Conservation (phyloP, 2,797 vertebrate genomes). For the Telmatherina bonti region DNA sequence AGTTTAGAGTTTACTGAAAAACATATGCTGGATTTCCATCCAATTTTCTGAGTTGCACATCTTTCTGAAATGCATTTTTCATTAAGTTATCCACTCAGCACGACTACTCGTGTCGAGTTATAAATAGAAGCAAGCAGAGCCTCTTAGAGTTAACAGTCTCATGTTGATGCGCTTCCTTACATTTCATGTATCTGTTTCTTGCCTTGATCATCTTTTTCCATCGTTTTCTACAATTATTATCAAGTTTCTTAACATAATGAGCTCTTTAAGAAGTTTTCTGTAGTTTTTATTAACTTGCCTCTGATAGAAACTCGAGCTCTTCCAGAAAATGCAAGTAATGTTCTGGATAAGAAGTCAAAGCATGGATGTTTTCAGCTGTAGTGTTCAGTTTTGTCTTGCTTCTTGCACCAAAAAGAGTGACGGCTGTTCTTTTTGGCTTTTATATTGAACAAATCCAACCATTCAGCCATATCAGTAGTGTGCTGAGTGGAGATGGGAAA, state of each 20-base stretch:
- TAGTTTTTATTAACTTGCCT: not conserved
- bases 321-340: not conserved
- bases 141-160: no score
- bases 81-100: conserved; percentile 1
- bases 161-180: no score
- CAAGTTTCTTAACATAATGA: not conserved
- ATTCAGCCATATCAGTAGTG: not conserved
- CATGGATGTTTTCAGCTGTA: not conserved
- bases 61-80: conserved; percentile 29
- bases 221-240: not conserved
- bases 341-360: not conserved
- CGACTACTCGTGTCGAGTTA: conserved; percentile 18
- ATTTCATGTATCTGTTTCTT: not conserved
- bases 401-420: not conserved
- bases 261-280: not conserved
- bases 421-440: conserved; percentile 12
- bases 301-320: not conserved
- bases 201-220: not conserved
- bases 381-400: not conserved
- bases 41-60: not conserved
- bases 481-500: conserved; percentile 13
- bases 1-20: not conserved
- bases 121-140: conserved; percentile 10
- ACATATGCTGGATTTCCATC: not conserved
- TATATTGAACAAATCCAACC: conserved; percentile 17